Evolutionary conservation across 2,113 vertebrate species (phyloP).

Genomic region (Ibidorhyncha struthersii): DNA sequence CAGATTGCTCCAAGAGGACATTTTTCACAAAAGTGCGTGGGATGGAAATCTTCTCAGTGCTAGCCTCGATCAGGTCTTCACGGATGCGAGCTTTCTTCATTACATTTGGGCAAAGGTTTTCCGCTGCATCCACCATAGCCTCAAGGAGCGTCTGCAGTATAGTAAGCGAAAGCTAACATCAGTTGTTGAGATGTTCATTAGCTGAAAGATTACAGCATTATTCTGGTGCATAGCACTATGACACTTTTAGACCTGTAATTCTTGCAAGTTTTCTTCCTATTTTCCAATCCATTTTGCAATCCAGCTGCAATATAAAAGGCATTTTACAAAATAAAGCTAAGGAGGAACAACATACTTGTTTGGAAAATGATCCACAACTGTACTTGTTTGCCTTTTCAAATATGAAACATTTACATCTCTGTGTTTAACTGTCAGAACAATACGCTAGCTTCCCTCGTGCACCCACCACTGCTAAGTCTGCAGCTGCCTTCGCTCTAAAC

Average conservation of each 20-base stretch:
- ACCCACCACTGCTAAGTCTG: not conserved
- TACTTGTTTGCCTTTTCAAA: not conserved
- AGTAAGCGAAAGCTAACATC: not conserved
- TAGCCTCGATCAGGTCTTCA: constrained; percentile 87
- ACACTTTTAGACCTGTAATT: not conserved
- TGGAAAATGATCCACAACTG: not conserved
- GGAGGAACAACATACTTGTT: not conserved
- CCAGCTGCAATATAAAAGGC: not conserved
- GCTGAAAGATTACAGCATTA: not conserved
- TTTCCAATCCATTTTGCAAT: not conserved
- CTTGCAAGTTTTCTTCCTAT: not conserved
- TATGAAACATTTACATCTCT: not conserved
- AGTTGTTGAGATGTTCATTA: not conserved
- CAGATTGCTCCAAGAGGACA: constrained; percentile 94
- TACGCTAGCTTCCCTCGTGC: not conserved
- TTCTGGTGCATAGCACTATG: not conserved
- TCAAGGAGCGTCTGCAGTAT: constrained; percentile 84
- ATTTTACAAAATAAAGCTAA: not conserved
- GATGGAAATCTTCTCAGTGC: constrained; percentile 90
- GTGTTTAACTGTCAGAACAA: not conserved
- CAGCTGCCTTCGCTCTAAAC: not conserved
- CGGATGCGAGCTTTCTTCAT: constrained; percentile 89
- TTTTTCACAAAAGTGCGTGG: constrained; percentile 93
- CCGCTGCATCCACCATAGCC: constrained; percentile 92
- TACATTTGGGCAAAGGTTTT: constrained; percentile 91